Percentiles rank a stretch among this genome's conserved stretches.
Evolutionary conservation across 2,888 invertebrate genomes (phyloP).

Genomic region (Zaprionus bogoriensis): DNA sequence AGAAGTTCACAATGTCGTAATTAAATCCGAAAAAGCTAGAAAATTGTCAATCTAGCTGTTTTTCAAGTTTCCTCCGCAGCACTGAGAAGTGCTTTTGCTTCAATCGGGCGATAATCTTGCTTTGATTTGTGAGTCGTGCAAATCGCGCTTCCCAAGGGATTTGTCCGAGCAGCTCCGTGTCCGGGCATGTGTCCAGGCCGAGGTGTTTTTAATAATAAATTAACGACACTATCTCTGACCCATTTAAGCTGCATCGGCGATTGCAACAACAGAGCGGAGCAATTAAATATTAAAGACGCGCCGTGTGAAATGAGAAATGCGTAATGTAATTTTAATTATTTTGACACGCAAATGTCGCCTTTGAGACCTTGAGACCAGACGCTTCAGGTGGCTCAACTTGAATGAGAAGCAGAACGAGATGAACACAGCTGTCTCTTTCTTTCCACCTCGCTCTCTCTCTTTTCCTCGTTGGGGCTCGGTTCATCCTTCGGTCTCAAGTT

Average conservation of each 20-base stretch:
- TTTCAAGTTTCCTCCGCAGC: no score
- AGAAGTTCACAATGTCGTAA: no score
- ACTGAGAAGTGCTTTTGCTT: not conserved
- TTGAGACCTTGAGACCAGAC: constrained; percentile 22
- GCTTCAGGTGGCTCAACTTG: constrained; percentile 25
- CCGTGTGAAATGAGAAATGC: constrained; percentile 33
- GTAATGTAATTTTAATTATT: constrained; percentile 60
- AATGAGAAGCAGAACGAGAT: not conserved
- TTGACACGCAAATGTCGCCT: constrained; percentile 31
- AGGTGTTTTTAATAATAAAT: constrained; percentile 53
- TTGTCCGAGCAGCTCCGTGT: constrained; percentile 21
- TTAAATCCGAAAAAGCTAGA: no score
- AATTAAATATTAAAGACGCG: constrained; percentile 56
- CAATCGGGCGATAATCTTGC: constrained; percentile 13
- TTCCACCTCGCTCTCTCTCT: not conserved
- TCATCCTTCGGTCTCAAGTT: no score
- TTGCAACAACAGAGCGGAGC: constrained; percentile 12
- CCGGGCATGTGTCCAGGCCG: not conserved
- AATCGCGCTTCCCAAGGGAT: constrained; percentile 28
- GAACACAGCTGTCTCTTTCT: not conserved
- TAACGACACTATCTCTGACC: constrained; percentile 24
- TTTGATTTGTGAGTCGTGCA: constrained; percentile 41
- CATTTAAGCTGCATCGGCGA: constrained; percentile 18
- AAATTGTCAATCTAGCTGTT: not conserved
- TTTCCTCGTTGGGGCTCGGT: not conserved